A percentile compares a stretch with the other conserved stretches of the same genome.
Evolutionary conservation across 2,888 invertebrate species (phyloP).

Genomic region (Pharmacophagus antenor): DNA sequence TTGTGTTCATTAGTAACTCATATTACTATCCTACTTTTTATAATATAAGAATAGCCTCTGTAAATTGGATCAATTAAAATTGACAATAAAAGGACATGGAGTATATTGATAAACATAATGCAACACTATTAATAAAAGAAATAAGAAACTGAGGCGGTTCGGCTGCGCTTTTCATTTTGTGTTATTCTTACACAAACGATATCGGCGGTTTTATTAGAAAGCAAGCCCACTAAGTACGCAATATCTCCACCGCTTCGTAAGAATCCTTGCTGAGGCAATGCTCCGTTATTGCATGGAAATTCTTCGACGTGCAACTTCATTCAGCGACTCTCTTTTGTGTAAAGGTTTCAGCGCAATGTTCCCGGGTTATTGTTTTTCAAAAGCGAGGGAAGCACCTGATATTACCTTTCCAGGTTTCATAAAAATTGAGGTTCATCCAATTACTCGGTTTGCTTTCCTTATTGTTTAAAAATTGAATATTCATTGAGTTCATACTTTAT

Average conservation of each 20-base stretch:
- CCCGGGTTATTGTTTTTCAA: slow-evolving; percentile 77
- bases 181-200: slow-evolving; percentile 73
- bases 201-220: slow-evolving; percentile 75
- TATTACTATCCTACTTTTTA: too few species aligned
- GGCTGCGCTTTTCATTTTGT: slow-evolving; percentile 66
- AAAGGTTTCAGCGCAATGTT: slow-evolving; percentile 72
- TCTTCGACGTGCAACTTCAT: slow-evolving; percentile 78
- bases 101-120: slow-evolving; percentile 52
- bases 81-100: slow-evolving; percentile 17
- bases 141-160: slow-evolving; percentile 65
- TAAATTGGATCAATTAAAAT: slow-evolving; percentile 4
- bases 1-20: too few species aligned
- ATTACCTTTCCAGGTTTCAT: slow-evolving; percentile 67
- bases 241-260: slow-evolving; percentile 69
- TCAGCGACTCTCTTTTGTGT: slow-evolving; percentile 72
- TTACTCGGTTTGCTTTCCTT: slow-evolving; percentile 48
- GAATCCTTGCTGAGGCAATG: slow-evolving; percentile 62
- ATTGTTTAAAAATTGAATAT: neutral
- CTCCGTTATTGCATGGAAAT: slow-evolving; percentile 79
- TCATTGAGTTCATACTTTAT: neutral
- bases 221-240: slow-evolving; percentile 76
- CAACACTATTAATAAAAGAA: slow-evolving; percentile 54
- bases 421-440: slow-evolving; percentile 68
- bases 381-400: slow-evolving; percentile 65
- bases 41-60: neutral